Conservation (phyloP, 2,888 invertebrate species). For the Litoditis marina region DNA sequence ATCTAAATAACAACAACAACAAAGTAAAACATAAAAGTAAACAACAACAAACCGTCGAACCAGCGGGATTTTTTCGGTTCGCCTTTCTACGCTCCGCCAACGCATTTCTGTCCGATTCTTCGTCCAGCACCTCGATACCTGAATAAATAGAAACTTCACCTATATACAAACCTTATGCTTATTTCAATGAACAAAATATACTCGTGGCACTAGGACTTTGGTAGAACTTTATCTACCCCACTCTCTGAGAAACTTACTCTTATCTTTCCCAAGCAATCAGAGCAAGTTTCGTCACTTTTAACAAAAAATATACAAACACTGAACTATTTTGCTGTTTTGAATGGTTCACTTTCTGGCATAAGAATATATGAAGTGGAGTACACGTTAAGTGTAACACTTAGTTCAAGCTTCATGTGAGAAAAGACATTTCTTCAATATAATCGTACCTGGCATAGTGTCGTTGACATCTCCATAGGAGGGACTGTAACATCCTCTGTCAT, state of each 20-base stretch:
- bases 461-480: conserved; percentile 49
- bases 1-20: no score
- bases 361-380: not conserved
- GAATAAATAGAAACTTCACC: no score
- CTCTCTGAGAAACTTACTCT: no score
- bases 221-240: no score
- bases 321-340: not conserved
- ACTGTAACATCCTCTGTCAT: conserved; percentile 79
- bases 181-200: no score
- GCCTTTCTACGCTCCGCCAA: conserved; percentile 63
- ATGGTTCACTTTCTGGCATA: not conserved
- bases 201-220: no score
- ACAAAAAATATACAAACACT: not conserved
- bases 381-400: no score
- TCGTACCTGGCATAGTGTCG: conserved; percentile 51
- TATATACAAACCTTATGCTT: no score
- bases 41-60: conserved; percentile 4
- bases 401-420: no score
- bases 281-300: no score
- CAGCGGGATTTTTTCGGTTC: conserved; percentile 28
- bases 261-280: no score
- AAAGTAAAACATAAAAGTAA: no score
- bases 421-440: not conserved
- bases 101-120: conserved; percentile 75
- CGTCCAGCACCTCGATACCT: conserved; percentile 62